Conservation (phyloP, 2,113 vertebrate genomes). For the Serilophus lunatus region DNA sequence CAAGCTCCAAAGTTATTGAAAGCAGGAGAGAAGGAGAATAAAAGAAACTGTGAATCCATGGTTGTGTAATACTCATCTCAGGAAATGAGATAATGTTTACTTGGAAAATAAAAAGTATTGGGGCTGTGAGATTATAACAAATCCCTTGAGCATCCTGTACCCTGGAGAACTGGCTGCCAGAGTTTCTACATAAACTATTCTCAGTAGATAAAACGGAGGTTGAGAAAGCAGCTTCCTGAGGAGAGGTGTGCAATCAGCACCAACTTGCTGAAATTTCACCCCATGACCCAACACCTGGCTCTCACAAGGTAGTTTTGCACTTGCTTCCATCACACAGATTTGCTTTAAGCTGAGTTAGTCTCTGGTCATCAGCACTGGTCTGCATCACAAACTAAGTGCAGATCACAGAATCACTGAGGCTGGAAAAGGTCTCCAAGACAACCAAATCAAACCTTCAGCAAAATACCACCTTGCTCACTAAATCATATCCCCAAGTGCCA, state of each 20-base stretch:
- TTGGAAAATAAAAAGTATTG: background rate
- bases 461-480: background rate
- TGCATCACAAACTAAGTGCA: fast-evolving
- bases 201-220: background rate
- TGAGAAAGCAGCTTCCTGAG: background rate
- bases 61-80: background rate
- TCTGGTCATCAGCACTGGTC: background rate
- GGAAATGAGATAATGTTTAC: background rate
- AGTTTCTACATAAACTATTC: background rate
- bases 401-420: too few species aligned
- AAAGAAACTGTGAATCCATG: background rate
- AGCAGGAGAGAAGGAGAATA: background rate
- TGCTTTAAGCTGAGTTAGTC: fast-evolving
- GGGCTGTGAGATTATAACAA: background rate
- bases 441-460: background rate
- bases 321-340: background rate
- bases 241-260: background rate
- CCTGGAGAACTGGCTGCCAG: background rate
- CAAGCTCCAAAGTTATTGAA: background rate
- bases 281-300: background rate
- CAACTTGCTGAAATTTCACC: background rate
- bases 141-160: background rate
- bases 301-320: background rate
- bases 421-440: background rate
- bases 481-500: background rate